phyloP scores from a whole-genome alignment of 1,140 invertebrate species.

The Papilio aristodemus region DNA sequence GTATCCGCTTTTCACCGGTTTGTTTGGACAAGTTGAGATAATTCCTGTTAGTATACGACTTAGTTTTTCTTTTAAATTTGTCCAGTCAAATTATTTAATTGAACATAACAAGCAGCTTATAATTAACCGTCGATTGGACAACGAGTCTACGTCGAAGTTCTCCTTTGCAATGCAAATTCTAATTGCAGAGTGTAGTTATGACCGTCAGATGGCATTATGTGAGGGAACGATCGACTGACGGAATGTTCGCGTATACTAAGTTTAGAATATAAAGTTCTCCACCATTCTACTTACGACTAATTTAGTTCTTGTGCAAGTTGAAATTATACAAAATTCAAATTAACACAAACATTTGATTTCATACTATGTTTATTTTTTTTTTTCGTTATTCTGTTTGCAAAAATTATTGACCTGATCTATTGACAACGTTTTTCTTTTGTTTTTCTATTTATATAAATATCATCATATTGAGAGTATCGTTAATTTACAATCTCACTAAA shows the following conservation, averaged over 20 bases:
- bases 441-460: no score
- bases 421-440: no score
- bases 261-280: constrained; percentile 13
- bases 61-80: background rate
- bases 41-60: background rate
- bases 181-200: constrained; percentile 20
- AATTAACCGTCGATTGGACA: constrained; percentile 20
- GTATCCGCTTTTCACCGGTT: background rate
- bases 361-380: no score
- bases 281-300: background rate
- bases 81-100: background rate
- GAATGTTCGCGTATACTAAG: constrained; percentile 16
- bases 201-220: background rate
- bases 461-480: no score
- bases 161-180: constrained; percentile 21
- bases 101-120: constrained; percentile 14
- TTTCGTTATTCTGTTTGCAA: no score
- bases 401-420: no score
- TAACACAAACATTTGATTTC: background rate
- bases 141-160: constrained; percentile 13
- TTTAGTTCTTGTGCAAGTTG: background rate
- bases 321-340: background rate
- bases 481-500: no score
- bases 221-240: constrained; percentile 7
- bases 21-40: no score